Evolutionary conservation across 2,888 invertebrate genomes (phyloP).

Genomic region (Junonia oenone): DNA sequence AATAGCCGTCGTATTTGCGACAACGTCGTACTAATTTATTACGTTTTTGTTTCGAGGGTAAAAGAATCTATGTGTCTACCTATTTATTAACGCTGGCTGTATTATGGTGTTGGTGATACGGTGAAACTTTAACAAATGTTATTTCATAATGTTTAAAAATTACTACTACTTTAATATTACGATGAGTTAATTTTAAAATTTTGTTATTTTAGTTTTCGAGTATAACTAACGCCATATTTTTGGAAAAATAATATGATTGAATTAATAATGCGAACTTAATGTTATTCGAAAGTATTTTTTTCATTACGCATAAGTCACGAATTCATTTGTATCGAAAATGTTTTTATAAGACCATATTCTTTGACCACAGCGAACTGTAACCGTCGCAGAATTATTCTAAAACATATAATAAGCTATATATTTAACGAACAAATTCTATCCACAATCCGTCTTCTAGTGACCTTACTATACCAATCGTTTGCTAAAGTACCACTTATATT

Average conservation of each 20-base stretch:
- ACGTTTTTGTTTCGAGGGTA: background rate
- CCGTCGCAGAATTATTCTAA: conserved; percentile 25
- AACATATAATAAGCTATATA: conserved; percentile 18
- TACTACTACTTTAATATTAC: background rate
- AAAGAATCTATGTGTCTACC: background rate
- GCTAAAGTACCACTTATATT: conserved; percentile 7
- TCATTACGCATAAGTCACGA: conserved; percentile 2
- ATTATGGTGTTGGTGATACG: conserved; percentile 1
- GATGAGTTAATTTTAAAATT: background rate
- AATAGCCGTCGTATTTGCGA: background rate
- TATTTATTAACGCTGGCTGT: background rate
- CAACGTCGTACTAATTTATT: background rate
- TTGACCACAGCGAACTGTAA: conserved; percentile 17
- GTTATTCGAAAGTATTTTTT: background rate
- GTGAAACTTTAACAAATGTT: background rate
- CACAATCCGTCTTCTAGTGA: conserved; percentile 26
- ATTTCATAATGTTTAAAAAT: background rate
- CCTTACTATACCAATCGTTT: conserved; percentile 31
- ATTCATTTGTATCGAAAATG: background rate
- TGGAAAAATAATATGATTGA: conserved; percentile 6
- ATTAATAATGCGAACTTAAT: conserved; percentile 5
- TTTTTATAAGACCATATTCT: background rate
- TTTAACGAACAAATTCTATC: conserved; percentile 25
- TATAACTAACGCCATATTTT: conserved; percentile 7
- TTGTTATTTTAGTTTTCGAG: background rate